Evolutionary conservation across 2,797 vertebrate species (phyloP), one percentile per base, ranked within the genome.

Genomic region (Eremophila alpestris): DNA sequence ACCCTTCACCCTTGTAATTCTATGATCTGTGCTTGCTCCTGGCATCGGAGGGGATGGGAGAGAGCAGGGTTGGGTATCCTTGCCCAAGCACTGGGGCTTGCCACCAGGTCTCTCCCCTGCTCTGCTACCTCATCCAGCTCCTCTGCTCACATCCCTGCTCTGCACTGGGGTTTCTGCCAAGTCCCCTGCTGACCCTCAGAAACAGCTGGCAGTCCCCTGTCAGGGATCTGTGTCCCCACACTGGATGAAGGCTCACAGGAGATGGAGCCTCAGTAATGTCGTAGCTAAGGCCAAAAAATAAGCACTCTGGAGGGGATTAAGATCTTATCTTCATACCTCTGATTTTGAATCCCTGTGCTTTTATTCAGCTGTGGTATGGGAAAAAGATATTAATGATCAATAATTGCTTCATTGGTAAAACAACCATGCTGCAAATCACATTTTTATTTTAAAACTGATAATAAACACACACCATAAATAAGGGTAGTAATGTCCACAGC

Each of bases 401-500:
- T 93, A 94, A 93, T 79, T 92, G 29, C 65, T 89, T 75, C 73
- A 52, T 83, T 94, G 75, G 74, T 94, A 62, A 87, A 95, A 94
- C 80, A 82, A 55, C 52, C 43, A 46, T 83, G 60, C 68, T 32
- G 49, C 46, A 96, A 96, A 93, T 58, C 41, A 13, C 48, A 84
- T 71, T 91, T 90, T 70, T 41, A 55, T 90, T 97, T 96, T 73
- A 36, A 87, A 91, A 91, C 88, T 90, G 62, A 71, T 86, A 94
- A 86, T 76, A 88, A 94, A 65, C 38, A 82, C 23, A 32, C 16
- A 51, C 83, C 91, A 94, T 94, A 96, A 96, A 90, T 93, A 90
- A 90, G 60, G 30, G 43, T 93, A 92, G 91, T 95, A 59, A 89
- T 52, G 78, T 93, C 73, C 69, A 15, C 22, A 26, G 76, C 51